Conservation (phyloP, 1,140 invertebrate species). For the Nasonia giraulti region DNA sequence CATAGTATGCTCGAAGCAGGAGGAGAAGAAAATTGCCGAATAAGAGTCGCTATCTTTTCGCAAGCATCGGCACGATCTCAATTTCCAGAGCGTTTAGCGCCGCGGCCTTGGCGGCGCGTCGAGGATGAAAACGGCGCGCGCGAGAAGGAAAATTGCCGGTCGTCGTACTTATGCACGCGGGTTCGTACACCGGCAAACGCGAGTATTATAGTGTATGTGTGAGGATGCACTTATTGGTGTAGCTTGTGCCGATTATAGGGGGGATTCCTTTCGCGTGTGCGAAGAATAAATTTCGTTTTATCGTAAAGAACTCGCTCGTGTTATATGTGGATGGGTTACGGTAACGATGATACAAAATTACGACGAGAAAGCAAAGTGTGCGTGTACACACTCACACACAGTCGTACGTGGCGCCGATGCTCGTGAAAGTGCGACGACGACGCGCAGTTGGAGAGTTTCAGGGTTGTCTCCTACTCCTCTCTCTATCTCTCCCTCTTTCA, state of each 20-base stretch:
- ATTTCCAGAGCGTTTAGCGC: conserved; percentile 26
- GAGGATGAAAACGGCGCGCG: conserved; percentile 13
- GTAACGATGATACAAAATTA: not conserved
- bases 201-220: not conserved
- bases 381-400: not conserved
- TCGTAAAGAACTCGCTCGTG: too few species aligned
- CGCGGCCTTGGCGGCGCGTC: conserved; percentile 12
- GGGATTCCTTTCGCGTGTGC: not conserved
- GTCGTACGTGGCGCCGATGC: conserved; percentile 32
- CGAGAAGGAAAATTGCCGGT: conserved; percentile 34
- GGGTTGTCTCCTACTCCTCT: conserved; percentile 66
- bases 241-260: not conserved
- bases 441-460: conserved; percentile 62
- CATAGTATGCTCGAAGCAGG: not conserved
- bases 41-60: conserved; percentile 8
- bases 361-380: not conserved
- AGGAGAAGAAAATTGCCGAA: conserved; percentile 30
- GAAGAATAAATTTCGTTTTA: too few species aligned
- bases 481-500: conserved; percentile 55
- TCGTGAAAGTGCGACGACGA: conserved; percentile 71
- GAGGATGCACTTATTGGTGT: too few species aligned
- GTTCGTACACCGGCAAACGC: conserved; percentile 19
- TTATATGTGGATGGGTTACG: too few species aligned
- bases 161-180: conserved; percentile 56
- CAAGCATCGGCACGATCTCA: conserved; percentile 15